These are phyloP conservation scores for Sycophaga agraensis DNA, from an alignment of 1,140 invertebrate species.

Conservation along the genomic window DNA sequence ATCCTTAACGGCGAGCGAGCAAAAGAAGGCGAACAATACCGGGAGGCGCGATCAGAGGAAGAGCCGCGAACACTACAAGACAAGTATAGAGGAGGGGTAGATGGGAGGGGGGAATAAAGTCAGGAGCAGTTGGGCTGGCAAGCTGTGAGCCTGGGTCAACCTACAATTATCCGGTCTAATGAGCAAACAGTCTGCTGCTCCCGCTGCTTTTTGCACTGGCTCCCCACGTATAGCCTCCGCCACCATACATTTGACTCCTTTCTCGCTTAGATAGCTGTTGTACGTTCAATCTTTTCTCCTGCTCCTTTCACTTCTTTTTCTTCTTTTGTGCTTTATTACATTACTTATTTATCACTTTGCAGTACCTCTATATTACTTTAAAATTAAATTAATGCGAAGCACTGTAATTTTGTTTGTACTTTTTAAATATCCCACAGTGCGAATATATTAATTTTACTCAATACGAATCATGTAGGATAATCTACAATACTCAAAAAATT, in stretches of 20 bases:
- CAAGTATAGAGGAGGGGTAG: constrained; percentile 25
- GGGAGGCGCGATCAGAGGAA: neutral
- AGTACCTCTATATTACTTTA: no score
- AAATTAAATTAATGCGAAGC: no score
- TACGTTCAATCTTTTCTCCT: constrained; percentile 41
- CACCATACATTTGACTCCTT: no score
- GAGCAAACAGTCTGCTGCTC: constrained; percentile 48
- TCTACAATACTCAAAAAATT: no score
- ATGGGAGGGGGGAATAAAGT: constrained; percentile 33
- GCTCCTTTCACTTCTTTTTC: constrained; percentile 25
- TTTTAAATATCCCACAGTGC: no score
- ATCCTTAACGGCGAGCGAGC: no score
- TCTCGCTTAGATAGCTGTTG: no score
- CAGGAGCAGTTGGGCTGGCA: constrained; percentile 34
- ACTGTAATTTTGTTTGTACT: no score
- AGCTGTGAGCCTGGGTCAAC: constrained; percentile 42
- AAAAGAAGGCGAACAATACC: neutral
- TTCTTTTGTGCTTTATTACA: neutral
- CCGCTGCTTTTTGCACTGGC: constrained; percentile 17
- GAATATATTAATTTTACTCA: no score
- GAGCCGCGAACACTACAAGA: constrained; percentile 7
- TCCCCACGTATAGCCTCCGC: no score
- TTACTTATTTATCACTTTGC: neutral
- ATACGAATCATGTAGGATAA: no score
- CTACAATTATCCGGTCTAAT: constrained; percentile 57